Conservation (phyloP, 2,113 vertebrate genomes). For the Corydoras maculifer region DNA sequence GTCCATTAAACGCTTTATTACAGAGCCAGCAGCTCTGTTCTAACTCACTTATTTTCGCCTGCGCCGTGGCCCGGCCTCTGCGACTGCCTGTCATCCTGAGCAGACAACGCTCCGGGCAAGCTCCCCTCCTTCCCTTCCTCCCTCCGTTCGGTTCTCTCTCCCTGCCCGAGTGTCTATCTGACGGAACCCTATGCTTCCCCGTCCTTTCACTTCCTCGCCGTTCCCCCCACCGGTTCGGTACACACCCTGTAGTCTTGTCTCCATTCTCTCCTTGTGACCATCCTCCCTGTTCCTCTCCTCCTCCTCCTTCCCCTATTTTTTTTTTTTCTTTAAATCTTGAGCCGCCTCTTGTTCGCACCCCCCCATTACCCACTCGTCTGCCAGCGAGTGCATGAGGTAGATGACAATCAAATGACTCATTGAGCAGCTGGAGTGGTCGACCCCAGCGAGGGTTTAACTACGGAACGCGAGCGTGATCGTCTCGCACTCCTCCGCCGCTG, state of each 20-base stretch:
- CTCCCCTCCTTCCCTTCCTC: conserved; percentile 39
- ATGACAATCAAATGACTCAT: conserved; percentile 85
- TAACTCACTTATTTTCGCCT: conserved; percentile 95
- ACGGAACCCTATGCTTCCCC: conserved; percentile 39
- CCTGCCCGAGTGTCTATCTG: conserved; percentile 8
- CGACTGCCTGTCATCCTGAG: conserved; percentile 85
- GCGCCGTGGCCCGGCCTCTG: conserved; percentile 76
- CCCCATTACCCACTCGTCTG: conserved; percentile 16
- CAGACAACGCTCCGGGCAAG: conserved; percentile 79
- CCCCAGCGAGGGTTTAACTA: conserved; percentile 78
- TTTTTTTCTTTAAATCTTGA: conserved; percentile 26
- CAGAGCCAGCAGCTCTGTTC: conserved; percentile 92
- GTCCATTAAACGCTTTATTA: conserved; percentile 99
- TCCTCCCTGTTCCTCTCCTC: conserved; percentile 2
- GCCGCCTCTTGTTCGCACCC: conserved; percentile 17
- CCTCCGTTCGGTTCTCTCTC: conserved; percentile 11
- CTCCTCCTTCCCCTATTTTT: conserved; percentile 4
- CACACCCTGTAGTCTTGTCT: conserved; percentile 18
- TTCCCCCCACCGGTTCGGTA: not conserved
- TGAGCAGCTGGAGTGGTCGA: conserved; percentile 72
- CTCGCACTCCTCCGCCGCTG: conserved; percentile 77
- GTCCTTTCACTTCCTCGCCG: conserved; percentile 16
- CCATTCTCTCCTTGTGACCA: not conserved
- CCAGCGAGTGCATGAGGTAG: conserved; percentile 66
- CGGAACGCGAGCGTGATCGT: conserved; percentile 76